Conservation (phyloP, 2,797 vertebrate genomes). For the Capromys pilorides region DNA sequence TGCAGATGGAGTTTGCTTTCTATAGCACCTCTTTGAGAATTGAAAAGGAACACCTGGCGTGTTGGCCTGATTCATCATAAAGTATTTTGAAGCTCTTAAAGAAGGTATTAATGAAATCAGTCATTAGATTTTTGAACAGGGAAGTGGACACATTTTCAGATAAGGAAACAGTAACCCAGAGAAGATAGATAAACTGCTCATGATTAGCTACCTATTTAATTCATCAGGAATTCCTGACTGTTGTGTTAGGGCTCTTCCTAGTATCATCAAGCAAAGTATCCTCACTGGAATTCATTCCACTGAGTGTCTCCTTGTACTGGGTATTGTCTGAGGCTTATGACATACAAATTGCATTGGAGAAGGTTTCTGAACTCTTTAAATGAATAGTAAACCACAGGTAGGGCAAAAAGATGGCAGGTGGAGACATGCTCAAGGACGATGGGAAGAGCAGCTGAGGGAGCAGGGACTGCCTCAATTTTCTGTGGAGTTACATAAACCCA, state of each 20-base stretch:
- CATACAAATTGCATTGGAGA: background rate
- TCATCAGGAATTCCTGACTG: background rate
- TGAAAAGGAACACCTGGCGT: background rate
- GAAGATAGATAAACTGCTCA: background rate
- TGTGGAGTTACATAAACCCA: background rate
- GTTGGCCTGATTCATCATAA: conserved; percentile 25
- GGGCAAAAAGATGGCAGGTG: no score
- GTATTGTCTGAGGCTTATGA: background rate
- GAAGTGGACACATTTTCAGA: background rate
- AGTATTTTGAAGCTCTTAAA: background rate
- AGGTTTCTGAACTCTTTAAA: background rate
- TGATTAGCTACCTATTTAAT: background rate
- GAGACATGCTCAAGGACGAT: background rate
- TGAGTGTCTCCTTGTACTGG: background rate
- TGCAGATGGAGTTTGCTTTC: conserved; percentile 7
- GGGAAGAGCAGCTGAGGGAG: background rate
- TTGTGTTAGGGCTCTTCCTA: background rate
- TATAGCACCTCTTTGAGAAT: conserved; percentile 10
- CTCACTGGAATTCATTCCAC: background rate
- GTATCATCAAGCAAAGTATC: background rate
- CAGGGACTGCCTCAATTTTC: background rate
- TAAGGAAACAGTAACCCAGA: background rate
- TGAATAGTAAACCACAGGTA: background rate
- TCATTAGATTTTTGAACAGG: background rate
- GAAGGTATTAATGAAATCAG: background rate